Conservation (phyloP, 2,113 vertebrate genomes). For the Pollimyrus isidori region DNA sequence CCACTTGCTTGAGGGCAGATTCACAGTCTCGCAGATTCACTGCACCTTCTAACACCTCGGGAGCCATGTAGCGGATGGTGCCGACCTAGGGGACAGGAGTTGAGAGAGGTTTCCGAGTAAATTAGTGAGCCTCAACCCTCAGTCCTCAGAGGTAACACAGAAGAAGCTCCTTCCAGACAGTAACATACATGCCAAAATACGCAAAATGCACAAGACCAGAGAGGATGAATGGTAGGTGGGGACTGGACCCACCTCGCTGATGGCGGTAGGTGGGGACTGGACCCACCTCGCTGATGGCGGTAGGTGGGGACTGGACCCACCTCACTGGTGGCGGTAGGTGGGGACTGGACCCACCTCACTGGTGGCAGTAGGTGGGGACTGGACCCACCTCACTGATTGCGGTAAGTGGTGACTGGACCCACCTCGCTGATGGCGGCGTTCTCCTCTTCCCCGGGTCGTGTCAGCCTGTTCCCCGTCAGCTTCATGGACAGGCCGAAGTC, state of each 20-base stretch:
- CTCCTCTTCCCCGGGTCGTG: constrained; percentile 84
- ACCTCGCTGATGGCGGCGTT: constrained; percentile 97
- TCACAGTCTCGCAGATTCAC: constrained; percentile 97
- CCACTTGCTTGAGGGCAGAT: constrained; percentile 96
- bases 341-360: constrained; percentile 51
- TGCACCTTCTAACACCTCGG: constrained; percentile 93
- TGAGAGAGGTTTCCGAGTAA: background rate
- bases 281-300: constrained; percentile 97
- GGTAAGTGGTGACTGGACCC: background rate
- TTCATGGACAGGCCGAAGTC: constrained; percentile 98
- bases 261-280: too few relatives aligned
- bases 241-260: constrained; percentile 74
- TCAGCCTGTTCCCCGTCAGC: constrained; percentile 85
- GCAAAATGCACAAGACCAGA: background rate
- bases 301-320: constrained; percentile 37
- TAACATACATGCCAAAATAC: background rate
- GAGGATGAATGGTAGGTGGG: background rate
- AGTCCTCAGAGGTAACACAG: background rate
- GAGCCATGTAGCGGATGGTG: constrained; percentile 97
- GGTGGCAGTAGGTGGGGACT: background rate
- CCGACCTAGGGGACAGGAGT: constrained; percentile 70
- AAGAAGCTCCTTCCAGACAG: background rate
- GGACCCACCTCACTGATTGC: too few relatives aligned
- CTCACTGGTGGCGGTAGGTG: too few relatives aligned
- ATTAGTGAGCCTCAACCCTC: background rate